Percentiles rank a stretch among this genome's conserved stretches.
phyloP scores from a whole-genome alignment of 2,113 vertebrate genomes.

The Axis porcinus region DNA sequence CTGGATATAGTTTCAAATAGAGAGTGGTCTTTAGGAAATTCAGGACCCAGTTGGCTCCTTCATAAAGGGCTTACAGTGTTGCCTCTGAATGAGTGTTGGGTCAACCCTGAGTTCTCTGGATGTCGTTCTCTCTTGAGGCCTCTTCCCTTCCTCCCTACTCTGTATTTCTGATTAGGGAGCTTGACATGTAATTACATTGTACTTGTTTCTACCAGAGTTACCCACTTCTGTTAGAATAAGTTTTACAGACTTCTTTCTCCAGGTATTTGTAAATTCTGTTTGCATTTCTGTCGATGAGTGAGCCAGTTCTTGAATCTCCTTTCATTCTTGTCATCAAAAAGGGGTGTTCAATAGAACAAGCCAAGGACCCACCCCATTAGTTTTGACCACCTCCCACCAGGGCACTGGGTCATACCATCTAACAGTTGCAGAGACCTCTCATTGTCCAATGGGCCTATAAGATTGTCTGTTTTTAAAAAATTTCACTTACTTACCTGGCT shows the following conservation, averaged over 20 bases:
- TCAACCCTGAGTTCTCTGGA: not conserved
- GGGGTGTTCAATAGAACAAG: not conserved
- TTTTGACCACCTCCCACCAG: not conserved
- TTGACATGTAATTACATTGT: not conserved
- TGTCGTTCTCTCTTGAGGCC: not conserved
- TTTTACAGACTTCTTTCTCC: not conserved
- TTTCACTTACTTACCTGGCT: not conserved
- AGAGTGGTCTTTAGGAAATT: not conserved
- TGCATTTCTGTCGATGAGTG: not conserved
- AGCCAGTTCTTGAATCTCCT: not conserved
- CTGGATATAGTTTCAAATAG: not conserved
- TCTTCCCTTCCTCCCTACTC: not conserved
- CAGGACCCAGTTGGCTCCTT: not conserved
- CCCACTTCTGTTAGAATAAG: not conserved
- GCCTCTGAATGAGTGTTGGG: no score
- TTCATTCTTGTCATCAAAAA: not conserved
- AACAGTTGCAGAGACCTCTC: not conserved
- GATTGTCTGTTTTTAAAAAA: not conserved
- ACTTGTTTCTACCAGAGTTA: not conserved
- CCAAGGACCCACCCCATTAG: not conserved
- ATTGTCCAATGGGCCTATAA: not conserved
- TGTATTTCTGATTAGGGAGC: not conserved
- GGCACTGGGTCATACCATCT: not conserved
- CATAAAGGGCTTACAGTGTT: not conserved
- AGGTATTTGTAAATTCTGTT: not conserved